phyloP scores from a whole-genome alignment of 2,113 vertebrate species.

The Laticauda colubrina region DNA sequence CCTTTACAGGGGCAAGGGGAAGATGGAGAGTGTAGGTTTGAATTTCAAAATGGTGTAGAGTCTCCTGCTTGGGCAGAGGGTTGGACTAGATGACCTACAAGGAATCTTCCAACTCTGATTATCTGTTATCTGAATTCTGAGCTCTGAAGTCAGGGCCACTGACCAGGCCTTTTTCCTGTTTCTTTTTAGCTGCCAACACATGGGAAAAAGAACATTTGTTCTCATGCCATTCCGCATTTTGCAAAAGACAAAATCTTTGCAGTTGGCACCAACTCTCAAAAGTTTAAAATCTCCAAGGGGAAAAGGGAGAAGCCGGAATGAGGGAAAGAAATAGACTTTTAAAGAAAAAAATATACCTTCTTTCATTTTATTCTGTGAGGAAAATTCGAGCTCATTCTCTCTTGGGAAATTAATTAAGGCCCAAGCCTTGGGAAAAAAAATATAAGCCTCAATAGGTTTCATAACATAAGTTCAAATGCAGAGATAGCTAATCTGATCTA shows the following conservation, averaged over 20 bases:
- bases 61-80: too few relatives aligned
- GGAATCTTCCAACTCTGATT: too few relatives aligned
- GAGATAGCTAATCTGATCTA: slow-evolving; percentile 61
- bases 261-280: background rate
- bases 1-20: too few relatives aligned
- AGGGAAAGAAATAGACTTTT: slow-evolving; percentile 7
- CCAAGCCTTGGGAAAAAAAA: slow-evolving; percentile 11
- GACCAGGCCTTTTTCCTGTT: background rate
- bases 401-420: slow-evolving; percentile 57
- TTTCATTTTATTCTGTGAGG: background rate
- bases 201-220: background rate
- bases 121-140: too few relatives aligned
- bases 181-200: background rate
- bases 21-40: too few relatives aligned
- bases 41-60: too few relatives aligned
- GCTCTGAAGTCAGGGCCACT: background rate
- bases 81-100: too few relatives aligned
- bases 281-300: slow-evolving; percentile 42
- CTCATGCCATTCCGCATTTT: too few relatives aligned
- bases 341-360: background rate
- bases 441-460: slow-evolving; percentile 58
- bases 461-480: slow-evolving; percentile 58
- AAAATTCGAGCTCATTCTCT: slow-evolving; percentile 39
- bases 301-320: slow-evolving; percentile 52
- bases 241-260: too few relatives aligned